Evolutionary conservation across 37 sponge, comb jelly and placozoan species (phyloP).

Genomic region (Theonella swinhoei): DNA sequence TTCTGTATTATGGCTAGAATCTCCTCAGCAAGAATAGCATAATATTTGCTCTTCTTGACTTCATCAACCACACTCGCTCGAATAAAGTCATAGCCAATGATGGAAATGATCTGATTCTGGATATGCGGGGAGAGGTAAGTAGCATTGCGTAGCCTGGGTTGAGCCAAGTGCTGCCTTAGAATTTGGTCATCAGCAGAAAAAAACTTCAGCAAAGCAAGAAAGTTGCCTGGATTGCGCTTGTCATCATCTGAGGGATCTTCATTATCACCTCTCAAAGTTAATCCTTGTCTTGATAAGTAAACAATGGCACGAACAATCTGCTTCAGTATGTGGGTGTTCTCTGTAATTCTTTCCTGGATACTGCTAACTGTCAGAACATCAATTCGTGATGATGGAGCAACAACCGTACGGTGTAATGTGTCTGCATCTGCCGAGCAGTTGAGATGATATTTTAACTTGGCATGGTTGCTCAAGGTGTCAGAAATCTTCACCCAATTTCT

Average conservation of each 20-base stretch:
- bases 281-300: slow-evolving; percentile 58
- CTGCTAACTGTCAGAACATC: slow-evolving; percentile 6
- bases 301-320: slow-evolving; percentile 33
- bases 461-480: slow-evolving; percentile 20
- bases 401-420: slow-evolving; percentile 30
- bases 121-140: slow-evolving; percentile 57
- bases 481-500: slow-evolving; percentile 14
- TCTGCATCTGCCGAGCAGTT: slow-evolving; percentile 30
- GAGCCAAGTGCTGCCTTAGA: slow-evolving; percentile 39
- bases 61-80: slow-evolving; percentile 26
- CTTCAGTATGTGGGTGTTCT: slow-evolving; percentile 57
- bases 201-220: slow-evolving; percentile 51
- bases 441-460: slow-evolving; percentile 9
- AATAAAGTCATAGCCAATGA: slow-evolving; percentile 54
- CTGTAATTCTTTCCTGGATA: slow-evolving; percentile 6
- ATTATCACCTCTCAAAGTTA: slow-evolving; percentile 60
- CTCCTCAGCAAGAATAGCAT: slow-evolving; percentile 55
- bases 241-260: slow-evolving; percentile 43
- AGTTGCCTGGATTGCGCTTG: slow-evolving; percentile 60
- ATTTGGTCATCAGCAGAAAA: slow-evolving; percentile 39
- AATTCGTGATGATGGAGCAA: slow-evolving; percentile 35
- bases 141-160: slow-evolving; percentile 31
- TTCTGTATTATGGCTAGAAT: slow-evolving; percentile 46
- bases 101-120: slow-evolving; percentile 57
- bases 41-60: slow-evolving; percentile 5